phyloP scores from a whole-genome alignment of 2,888 invertebrate genomes.

The Xanthia icteritia region DNA sequence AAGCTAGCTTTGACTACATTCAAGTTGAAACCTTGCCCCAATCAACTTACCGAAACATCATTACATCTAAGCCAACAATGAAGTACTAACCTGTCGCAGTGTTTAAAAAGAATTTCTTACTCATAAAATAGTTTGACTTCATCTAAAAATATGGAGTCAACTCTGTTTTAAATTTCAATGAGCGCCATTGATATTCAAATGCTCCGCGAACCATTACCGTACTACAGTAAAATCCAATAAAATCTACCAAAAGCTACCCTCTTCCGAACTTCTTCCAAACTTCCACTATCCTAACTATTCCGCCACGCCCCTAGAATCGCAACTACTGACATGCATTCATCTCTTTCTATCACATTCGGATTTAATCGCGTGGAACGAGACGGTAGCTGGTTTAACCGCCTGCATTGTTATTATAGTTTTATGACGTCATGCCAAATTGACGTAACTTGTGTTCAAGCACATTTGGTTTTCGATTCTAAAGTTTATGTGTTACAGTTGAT shows the following conservation, averaged over 20 bases:
- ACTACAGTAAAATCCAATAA: constrained; percentile 87
- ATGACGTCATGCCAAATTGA: constrained; percentile 58
- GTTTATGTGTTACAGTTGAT: fast-evolving
- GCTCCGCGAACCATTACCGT: constrained; percentile 72
- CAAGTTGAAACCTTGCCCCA: background rate
- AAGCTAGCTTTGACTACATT: background rate
- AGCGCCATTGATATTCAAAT: constrained; percentile 77
- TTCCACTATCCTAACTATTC: constrained; percentile 87
- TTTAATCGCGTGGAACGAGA: constrained; percentile 76
- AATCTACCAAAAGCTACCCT: constrained; percentile 86
- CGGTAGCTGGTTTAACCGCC: constrained; percentile 76
- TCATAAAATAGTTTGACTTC: constrained; percentile 31
- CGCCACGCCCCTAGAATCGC: constrained; percentile 79
- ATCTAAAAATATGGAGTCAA: constrained; percentile 33
- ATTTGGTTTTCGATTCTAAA: constrained; percentile 58
- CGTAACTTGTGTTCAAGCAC: constrained; percentile 47
- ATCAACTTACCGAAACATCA: background rate
- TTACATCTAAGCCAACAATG: background rate
- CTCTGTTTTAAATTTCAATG: constrained; percentile 58
- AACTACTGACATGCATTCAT: constrained; percentile 69
- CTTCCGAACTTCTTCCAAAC: constrained; percentile 89
- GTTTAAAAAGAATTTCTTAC: background rate
- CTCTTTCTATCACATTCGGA: constrained; percentile 73
- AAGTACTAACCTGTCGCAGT: background rate
- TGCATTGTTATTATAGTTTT: constrained; percentile 89